Evolutionary conservation across 1,140 invertebrate genomes (phyloP).

Genomic region (Heliconius hermathena): DNA sequence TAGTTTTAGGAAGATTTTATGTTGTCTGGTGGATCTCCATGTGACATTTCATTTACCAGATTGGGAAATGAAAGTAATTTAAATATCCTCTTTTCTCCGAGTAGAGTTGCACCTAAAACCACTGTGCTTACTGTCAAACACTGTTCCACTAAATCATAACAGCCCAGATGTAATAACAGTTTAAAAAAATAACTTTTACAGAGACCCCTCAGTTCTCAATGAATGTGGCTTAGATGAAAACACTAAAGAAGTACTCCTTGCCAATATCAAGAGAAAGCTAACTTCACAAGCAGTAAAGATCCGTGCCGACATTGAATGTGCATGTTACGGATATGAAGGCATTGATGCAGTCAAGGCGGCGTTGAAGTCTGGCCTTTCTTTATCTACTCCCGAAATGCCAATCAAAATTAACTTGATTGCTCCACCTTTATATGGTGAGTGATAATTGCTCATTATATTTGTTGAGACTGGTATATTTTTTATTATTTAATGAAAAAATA

Average conservation of each 20-base stretch:
- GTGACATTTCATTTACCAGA: too few species aligned
- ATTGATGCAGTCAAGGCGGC: constrained; percentile 99
- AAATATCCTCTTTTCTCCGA: too few species aligned
- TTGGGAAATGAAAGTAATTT: too few species aligned
- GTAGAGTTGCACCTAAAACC: too few species aligned
- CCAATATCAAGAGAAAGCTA: constrained; percentile 97
- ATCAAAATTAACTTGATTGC: constrained; percentile 99
- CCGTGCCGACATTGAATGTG: constrained; percentile 98
- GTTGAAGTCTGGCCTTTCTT: constrained; percentile 93
- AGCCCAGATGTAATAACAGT: too few species aligned
- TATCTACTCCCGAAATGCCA: constrained; percentile 96
- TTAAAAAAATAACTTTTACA: constrained; percentile 71
- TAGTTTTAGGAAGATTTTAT: too few species aligned
- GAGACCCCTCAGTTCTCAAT: constrained; percentile 95
- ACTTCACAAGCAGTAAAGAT: constrained; percentile 99
- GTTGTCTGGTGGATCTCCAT: too few species aligned
- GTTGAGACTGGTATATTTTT: not conserved
- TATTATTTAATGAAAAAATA: not conserved
- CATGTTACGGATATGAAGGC: constrained; percentile 99
- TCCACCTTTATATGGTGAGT: constrained; percentile 95
- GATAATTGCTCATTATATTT: not conserved
- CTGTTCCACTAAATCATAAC: too few species aligned
- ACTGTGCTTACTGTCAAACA: too few species aligned
- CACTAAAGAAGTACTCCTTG: constrained; percentile 95
- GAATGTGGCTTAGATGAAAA: constrained; percentile 97